phyloP scores from a whole-genome alignment of 2,113 vertebrate species.

The Pseudorasbora parva region DNA sequence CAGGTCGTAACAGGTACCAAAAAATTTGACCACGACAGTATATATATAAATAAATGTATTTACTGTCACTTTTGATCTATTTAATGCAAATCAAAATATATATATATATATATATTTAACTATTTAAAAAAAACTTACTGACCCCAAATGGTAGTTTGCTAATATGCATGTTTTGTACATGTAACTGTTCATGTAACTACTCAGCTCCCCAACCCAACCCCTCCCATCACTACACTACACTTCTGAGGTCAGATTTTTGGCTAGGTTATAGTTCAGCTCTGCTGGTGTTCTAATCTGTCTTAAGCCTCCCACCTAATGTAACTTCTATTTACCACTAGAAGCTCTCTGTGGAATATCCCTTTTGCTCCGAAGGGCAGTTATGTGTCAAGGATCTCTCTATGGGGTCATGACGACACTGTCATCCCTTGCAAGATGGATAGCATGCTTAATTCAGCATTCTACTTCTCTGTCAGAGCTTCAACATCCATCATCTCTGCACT shows the following conservation, averaged over 20 bases:
- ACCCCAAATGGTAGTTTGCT: not conserved
- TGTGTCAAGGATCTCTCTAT: constrained; percentile 4
- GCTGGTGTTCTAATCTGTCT: not conserved
- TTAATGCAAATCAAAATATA: no score
- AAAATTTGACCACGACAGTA: no score
- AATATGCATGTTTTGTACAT: not conserved
- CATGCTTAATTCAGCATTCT: constrained; percentile 61
- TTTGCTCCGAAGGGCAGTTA: not conserved
- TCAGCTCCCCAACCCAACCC: not conserved
- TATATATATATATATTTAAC: no score
- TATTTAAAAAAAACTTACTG: not conserved
- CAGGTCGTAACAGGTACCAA: no score
- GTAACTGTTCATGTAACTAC: not conserved
- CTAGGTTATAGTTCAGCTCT: not conserved
- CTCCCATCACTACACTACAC: not conserved
- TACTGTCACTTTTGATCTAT: no score
- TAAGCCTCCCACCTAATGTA: not conserved
- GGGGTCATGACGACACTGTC: constrained; percentile 40
- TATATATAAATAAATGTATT: no score
- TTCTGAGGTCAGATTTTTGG: no score
- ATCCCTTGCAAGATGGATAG: constrained; percentile 59
- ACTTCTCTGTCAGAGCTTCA: constrained; percentile 52
- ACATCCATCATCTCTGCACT: constrained; percentile 63
- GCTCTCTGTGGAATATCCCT: not conserved
- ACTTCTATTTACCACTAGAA: not conserved